phyloP scores from a whole-genome alignment of 2,113 vertebrate genomes.

The Dipodomys spectabilis region DNA sequence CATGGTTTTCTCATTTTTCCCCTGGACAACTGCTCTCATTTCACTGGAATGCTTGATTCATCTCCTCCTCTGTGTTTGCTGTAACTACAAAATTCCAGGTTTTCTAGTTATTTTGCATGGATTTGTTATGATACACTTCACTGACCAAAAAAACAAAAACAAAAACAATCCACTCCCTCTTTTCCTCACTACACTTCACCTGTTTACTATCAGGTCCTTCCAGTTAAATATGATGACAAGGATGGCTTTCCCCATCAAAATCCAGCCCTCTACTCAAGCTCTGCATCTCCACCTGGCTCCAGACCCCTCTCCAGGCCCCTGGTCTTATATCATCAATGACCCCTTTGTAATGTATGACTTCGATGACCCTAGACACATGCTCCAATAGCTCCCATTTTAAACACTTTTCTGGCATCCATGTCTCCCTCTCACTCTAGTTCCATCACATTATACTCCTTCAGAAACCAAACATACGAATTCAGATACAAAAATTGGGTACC shows the following conservation, averaged over 20 bases:
- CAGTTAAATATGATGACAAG: not conserved
- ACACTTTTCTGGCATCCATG: not conserved
- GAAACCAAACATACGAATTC: too few species aligned
- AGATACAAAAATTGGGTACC: too few species aligned
- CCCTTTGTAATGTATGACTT: not conserved
- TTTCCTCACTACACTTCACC: not conserved
- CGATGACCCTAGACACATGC: not conserved
- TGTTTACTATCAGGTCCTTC: not conserved
- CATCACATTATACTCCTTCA: too few species aligned
- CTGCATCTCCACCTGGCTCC: not conserved
- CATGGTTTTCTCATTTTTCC: not conserved
- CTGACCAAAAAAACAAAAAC: too few species aligned
- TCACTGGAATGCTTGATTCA: not conserved
- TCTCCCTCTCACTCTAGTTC: too few species aligned
- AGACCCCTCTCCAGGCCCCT: not conserved
- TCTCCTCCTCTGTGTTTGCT: not conserved
- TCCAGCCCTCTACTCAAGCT: too few species aligned
- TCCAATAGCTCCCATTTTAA: not conserved
- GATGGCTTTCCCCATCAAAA: not conserved
- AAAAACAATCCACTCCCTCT: not conserved
- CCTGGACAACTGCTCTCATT: not conserved
- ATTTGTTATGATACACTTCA: not conserved
- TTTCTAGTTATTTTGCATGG: not conserved
- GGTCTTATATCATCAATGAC: too few species aligned
- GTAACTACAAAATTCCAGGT: not conserved